A percentile compares a stretch with the other conserved stretches of the same genome.
phyloP scores from a whole-genome alignment of 2,797 vertebrate genomes.

The Fundulus diaphanus region DNA sequence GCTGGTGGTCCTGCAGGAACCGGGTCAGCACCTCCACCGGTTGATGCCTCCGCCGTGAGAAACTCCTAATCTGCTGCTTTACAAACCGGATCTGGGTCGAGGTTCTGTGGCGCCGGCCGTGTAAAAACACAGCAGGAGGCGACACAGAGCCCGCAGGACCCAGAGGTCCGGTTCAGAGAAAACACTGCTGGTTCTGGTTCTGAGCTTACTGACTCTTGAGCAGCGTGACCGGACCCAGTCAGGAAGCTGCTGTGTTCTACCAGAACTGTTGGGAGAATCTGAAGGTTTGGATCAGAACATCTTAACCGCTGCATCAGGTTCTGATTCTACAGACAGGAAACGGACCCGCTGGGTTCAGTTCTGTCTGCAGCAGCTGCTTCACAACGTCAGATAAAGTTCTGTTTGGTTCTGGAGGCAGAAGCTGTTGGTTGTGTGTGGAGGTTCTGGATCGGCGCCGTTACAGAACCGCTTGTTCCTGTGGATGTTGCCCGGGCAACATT shows the following conservation, averaged over 20 bases:
- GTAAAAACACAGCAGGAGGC: constrained; percentile 31
- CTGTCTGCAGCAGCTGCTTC: too few relatives aligned
- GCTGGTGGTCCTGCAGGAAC: background rate
- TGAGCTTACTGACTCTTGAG: background rate
- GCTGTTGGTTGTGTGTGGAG: too few relatives aligned
- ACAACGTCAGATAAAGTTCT: too few relatives aligned
- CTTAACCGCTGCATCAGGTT: background rate
- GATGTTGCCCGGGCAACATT: too few relatives aligned
- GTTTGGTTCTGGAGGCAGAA: too few relatives aligned
- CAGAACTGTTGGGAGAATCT: background rate
- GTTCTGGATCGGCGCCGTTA: too few relatives aligned
- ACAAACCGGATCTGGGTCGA: constrained; percentile 21
- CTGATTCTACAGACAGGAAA: too few relatives aligned
- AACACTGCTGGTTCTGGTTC: background rate
- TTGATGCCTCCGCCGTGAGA: constrained; percentile 15
- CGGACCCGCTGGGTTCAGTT: too few relatives aligned
- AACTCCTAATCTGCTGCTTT: constrained; percentile 23
- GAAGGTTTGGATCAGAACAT: background rate
- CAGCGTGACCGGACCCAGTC: background rate
- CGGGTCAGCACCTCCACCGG: too few relatives aligned
- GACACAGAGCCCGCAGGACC: constrained; percentile 8
- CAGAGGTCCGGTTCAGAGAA: too few relatives aligned
- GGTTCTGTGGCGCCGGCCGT: constrained; percentile 14
- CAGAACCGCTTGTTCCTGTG: too few relatives aligned
- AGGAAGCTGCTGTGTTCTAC: background rate